Base-by-base conservation (phyloP, 1,140 invertebrate genomes). In the Portunus trituberculatus region DNA sequence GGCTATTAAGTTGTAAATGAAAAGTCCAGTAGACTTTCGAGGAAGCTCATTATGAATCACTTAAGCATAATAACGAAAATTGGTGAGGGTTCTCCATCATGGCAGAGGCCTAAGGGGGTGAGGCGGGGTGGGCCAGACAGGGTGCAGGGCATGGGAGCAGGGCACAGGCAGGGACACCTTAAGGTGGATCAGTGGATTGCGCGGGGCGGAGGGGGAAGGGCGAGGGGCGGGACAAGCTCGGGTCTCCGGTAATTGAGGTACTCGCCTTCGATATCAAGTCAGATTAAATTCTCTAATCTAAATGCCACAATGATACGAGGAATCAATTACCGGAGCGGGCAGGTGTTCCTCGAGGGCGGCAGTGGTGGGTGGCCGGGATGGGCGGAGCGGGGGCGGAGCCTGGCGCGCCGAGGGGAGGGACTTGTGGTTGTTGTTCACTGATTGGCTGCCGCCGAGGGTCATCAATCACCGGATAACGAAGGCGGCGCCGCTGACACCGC, bases 221-320 rank as follows among this genome's bases (percentile, higher is more conserved):
- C n/a, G 28, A 67, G 46, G n/a, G 45, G 45, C 8, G 84, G 83
- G 3, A 10, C 4, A 76, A 8, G 84, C 8, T 20, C 48, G 4
- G 89, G 67, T 32, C 29, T 12, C 59, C 16, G 59, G 45, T 90
- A 76, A 95, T 95, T 92, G 91, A 93, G 76, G 94, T 95, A 86
- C 91, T 95, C 94, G 59, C 29, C 84, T 59, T 92, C 52, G 94
- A 95, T 95, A 95, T 92, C 94, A 95, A 95, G 91, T 95, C 84
- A 93, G 94, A 95, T 95, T 95, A 95, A 92, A 95, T 95, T 95
- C 94, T 59, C 91, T 92, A 93, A 95, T 95, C 94, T 92, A 95
- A 95, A 95, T 95, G 94, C 94, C 94, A 95, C 94, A 95, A 48
- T 95, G 94, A 95, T 95, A 95, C 94, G 91, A 92, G 83, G 94